A percentile compares a stretch with the other conserved stretches of the same genome.
Conservation (phyloP, 2,888 invertebrate species). For the Mythimna impura region DNA sequence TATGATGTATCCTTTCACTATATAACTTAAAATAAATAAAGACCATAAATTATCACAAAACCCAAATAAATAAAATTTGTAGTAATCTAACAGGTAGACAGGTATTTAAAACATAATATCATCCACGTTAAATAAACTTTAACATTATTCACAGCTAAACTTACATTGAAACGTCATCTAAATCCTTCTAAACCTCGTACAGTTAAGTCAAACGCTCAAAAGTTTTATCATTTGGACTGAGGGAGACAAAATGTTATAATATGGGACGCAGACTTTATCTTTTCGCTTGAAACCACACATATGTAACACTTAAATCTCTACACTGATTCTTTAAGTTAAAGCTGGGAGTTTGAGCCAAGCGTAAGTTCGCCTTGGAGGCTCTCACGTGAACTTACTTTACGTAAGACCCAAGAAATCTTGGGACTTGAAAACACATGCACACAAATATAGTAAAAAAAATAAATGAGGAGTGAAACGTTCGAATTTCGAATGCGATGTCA, state of each 20-base stretch:
- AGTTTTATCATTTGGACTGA: constrained; percentile 44
- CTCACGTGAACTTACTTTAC: constrained; percentile 11
- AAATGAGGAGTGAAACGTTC: not conserved
- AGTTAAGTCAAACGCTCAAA: constrained; percentile 37
- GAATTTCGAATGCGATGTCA: not conserved
- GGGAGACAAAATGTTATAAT: constrained; percentile 47
- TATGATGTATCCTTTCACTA: not conserved
- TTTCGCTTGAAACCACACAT: constrained; percentile 45
- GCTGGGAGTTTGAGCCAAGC: not conserved
- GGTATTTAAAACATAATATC: constrained; percentile 10
- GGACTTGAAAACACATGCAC: not conserved
- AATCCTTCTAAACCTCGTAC: constrained; percentile 17
- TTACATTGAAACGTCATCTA: constrained; percentile 25
- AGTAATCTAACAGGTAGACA: not conserved
- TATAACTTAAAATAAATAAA: not conserved
- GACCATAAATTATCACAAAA: not conserved
- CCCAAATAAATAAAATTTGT: not conserved
- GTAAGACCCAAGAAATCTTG: constrained; percentile 16
- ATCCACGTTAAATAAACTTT: constrained; percentile 21
- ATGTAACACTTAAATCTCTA: constrained; percentile 48
- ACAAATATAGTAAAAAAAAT: not conserved
- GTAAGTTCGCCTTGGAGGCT: constrained; percentile 17
- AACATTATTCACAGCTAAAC: constrained; percentile 34
- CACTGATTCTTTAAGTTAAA: constrained; percentile 49
- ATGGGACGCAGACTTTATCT: constrained; percentile 43